Conservation (phyloP, 2,797 vertebrate species). For the Thamnophis elegans region DNA sequence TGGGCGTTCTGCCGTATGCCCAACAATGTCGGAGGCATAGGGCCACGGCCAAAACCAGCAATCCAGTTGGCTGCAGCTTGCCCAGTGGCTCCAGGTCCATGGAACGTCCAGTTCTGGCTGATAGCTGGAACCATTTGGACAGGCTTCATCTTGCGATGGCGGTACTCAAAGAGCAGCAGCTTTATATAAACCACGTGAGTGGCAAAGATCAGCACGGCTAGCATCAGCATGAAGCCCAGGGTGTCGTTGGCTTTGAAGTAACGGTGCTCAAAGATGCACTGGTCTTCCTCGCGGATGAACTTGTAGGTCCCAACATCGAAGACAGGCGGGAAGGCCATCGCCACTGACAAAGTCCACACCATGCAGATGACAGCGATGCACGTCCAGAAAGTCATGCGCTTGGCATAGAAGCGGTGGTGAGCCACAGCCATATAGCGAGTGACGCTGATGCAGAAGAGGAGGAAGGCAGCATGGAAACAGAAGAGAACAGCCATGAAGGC, state of each 20-base stretch:
- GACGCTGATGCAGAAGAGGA: slow-evolving; percentile 89
- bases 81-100: slow-evolving; percentile 87
- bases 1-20: slow-evolving; percentile 88
- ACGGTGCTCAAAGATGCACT: slow-evolving; percentile 90
- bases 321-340: slow-evolving; percentile 89
- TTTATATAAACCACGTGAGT: slow-evolving; percentile 91
- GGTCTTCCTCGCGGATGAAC: slow-evolving; percentile 89
- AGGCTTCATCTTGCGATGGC: slow-evolving; percentile 91
- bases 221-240: slow-evolving; percentile 89
- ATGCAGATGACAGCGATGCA: slow-evolving; percentile 89
- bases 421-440: slow-evolving; percentile 91
- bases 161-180: slow-evolving; percentile 88
- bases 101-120: slow-evolving; percentile 92
- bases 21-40: slow-evolving; percentile 88
- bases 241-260: slow-evolving; percentile 91
- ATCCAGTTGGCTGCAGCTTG: slow-evolving; percentile 93
- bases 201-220: slow-evolving; percentile 87
- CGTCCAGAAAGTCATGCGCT: slow-evolving; percentile 91
- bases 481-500: slow-evolving; percentile 91
- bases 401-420: slow-evolving; percentile 89
- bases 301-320: slow-evolving; percentile 91
- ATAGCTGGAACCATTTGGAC: slow-evolving; percentile 91
- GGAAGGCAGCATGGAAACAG: slow-evolving; percentile 91
- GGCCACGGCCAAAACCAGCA: slow-evolving; percentile 86
- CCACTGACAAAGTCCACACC: slow-evolving; percentile 89